These are phyloP conservation scores for Drosophila subsilvestris DNA, from an alignment of 2,888 invertebrate species.

Conservation along the genomic window DNA sequence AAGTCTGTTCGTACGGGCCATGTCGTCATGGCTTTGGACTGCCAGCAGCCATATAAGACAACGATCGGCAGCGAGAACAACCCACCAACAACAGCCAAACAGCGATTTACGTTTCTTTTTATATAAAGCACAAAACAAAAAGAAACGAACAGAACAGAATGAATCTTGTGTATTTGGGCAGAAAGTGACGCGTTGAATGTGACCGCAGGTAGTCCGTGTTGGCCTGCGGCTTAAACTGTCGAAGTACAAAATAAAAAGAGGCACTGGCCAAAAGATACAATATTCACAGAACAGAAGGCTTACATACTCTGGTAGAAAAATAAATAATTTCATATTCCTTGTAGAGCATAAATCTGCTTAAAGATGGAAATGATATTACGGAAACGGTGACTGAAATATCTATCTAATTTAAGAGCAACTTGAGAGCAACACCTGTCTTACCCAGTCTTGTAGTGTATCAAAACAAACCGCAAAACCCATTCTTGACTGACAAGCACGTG, in stretches of 20 bases:
- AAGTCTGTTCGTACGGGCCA: constrained; percentile 23
- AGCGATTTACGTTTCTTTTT: constrained; percentile 27
- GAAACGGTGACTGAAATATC: not conserved
- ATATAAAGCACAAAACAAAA: constrained; percentile 15
- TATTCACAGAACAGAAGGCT: not conserved
- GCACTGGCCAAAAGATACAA: constrained; percentile 2
- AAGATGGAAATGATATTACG: not conserved
- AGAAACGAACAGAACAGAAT: constrained; percentile 22
- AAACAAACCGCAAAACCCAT: constrained; percentile 41
- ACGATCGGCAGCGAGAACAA: constrained; percentile 17
- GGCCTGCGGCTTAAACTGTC: constrained; percentile 38
- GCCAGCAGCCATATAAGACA: constrained; percentile 45
- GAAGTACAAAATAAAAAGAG: constrained; percentile 12
- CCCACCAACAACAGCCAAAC: constrained; percentile 28
- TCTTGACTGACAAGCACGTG: constrained; percentile 59
- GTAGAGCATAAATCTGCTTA: not conserved
- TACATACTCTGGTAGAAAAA: not conserved
- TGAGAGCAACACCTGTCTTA: constrained; percentile 27
- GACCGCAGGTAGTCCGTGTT: constrained; percentile 54
- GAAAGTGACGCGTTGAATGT: constrained; percentile 47
- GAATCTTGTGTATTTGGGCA: constrained; percentile 48
- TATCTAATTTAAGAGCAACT: constrained; percentile 17
- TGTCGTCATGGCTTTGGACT: constrained; percentile 65
- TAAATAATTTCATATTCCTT: not conserved
- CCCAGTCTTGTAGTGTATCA: constrained; percentile 30